Evolutionary conservation across 2,888 invertebrate species (phyloP).

Genomic region (Neria commutata): DNA sequence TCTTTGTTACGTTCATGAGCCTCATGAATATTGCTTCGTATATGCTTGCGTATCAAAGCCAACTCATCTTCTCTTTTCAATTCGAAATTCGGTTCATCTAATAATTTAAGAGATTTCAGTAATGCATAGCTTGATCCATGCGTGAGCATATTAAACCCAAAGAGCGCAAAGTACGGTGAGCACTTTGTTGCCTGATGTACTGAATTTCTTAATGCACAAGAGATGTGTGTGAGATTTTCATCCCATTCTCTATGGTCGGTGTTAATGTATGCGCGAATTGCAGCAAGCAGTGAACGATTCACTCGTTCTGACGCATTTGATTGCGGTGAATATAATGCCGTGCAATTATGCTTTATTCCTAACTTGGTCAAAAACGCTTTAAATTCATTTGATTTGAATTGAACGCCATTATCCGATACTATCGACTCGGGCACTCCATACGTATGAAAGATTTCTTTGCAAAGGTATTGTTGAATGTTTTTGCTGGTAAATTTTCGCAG

Average conservation of each 20-base stretch:
- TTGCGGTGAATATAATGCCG: conserved; percentile 43
- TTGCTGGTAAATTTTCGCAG: conserved; percentile 7
- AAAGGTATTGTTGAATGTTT: conserved; percentile 2
- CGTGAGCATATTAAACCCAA: background rate
- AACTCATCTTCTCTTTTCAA: background rate
- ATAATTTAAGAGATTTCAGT: too few relatives aligned
- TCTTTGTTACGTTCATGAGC: background rate
- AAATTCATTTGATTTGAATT: conserved; percentile 31
- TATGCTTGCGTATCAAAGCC: conserved; percentile 5
- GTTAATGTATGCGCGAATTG: conserved; percentile 28
- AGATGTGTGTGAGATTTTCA: background rate
- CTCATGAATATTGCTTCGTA: background rate
- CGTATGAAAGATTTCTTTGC: conserved; percentile 28
- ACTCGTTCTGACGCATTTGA: conserved; percentile 45
- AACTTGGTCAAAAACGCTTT: conserved; percentile 21
- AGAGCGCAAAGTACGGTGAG: background rate
- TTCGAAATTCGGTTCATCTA: too few relatives aligned
- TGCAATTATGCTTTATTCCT: conserved; percentile 23
- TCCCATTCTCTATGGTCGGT: conserved; percentile 10
- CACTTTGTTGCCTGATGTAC: background rate
- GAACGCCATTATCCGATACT: conserved; percentile 37
- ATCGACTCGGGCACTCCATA: conserved; percentile 36
- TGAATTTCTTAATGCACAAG: background rate
- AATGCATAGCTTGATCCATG: too few relatives aligned
- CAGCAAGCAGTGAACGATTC: conserved; percentile 42